A percentile compares a stretch with the other conserved stretches of the same genome.
phyloP scores from a whole-genome alignment of 2,113 vertebrate genomes.

The Larimichthys crocea region DNA sequence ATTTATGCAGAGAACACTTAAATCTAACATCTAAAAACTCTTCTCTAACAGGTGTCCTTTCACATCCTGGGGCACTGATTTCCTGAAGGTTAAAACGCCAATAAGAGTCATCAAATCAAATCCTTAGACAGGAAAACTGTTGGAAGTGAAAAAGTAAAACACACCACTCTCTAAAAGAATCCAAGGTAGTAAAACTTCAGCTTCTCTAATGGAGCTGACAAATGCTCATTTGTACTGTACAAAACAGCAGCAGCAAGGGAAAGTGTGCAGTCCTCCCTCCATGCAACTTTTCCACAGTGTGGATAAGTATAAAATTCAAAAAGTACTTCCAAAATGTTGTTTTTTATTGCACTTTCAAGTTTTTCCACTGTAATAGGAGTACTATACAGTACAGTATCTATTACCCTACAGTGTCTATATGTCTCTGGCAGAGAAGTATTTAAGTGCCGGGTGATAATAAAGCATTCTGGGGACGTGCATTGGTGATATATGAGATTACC shows the following conservation, averaged over 20 bases:
- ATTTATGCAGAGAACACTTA: constrained; percentile 20
- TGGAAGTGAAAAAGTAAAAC: constrained; percentile 36
- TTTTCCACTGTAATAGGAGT: neutral
- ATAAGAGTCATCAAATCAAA: constrained; percentile 30
- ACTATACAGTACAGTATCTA: constrained; percentile 14
- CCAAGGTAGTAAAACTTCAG: constrained; percentile 18
- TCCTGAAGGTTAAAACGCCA: constrained; percentile 32
- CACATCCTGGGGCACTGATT: constrained; percentile 13
- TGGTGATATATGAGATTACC: constrained; percentile 54
- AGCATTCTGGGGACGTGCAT: constrained; percentile 38
- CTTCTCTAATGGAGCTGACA: constrained; percentile 26
- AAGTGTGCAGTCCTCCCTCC: neutral
- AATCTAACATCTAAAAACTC: constrained; percentile 54
- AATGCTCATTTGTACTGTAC: constrained; percentile 8
- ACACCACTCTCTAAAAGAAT: constrained; percentile 5
- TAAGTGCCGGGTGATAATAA: constrained; percentile 29
- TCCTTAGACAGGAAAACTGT: neutral
- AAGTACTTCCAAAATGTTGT: neutral
- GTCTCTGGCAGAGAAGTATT: constrained; percentile 12
- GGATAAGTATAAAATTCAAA: neutral
- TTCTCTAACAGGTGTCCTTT: constrained; percentile 36
- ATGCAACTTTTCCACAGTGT: neutral
- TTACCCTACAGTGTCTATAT: constrained; percentile 27
- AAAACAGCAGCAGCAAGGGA: neutral
- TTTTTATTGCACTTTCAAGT: neutral